These are phyloP conservation scores for Xanthorhoe spadicearia DNA, from an alignment of 2,888 invertebrate genomes.

Conservation along the genomic window DNA sequence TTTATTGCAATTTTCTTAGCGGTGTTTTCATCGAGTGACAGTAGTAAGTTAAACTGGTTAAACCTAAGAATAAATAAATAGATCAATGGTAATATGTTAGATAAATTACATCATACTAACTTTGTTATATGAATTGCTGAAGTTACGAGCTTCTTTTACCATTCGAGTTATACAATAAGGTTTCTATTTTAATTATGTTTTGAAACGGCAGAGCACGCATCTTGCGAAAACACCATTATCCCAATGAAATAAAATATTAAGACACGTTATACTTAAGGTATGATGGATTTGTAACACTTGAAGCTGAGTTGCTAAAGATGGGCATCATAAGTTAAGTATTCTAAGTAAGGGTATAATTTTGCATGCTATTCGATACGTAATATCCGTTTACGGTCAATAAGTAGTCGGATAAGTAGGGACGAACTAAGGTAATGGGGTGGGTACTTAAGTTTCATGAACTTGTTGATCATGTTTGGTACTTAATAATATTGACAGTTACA, in stretches of 20 bases:
- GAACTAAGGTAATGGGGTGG: slow-evolving; percentile 21
- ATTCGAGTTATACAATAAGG: not conserved
- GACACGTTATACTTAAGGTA: slow-evolving; percentile 12
- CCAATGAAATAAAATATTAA: slow-evolving; percentile 17
- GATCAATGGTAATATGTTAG: no score
- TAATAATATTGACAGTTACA: no score
- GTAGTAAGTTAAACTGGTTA: no score
- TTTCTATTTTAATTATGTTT: not conserved
- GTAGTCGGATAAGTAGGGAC: slow-evolving; percentile 25
- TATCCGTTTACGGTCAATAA: slow-evolving; percentile 49
- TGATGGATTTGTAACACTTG: slow-evolving; percentile 19
- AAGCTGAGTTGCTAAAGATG: slow-evolving; percentile 27
- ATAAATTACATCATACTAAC: no score
- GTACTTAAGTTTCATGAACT: not conserved
- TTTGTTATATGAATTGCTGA: not conserved
- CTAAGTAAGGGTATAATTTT: slow-evolving; percentile 56
- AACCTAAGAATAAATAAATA: no score
- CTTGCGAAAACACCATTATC: slow-evolving; percentile 1
- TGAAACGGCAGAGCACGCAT: not conserved
- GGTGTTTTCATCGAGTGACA: no score
- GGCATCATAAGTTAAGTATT: slow-evolving; percentile 34
- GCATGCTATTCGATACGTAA: slow-evolving; percentile 58
- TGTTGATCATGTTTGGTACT: not conserved
- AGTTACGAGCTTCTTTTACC: not conserved
- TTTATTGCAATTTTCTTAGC: no score